These are phyloP conservation scores for Mimachlamys varia DNA, from an alignment of 2,888 invertebrate species.

Conservation along the genomic window DNA sequence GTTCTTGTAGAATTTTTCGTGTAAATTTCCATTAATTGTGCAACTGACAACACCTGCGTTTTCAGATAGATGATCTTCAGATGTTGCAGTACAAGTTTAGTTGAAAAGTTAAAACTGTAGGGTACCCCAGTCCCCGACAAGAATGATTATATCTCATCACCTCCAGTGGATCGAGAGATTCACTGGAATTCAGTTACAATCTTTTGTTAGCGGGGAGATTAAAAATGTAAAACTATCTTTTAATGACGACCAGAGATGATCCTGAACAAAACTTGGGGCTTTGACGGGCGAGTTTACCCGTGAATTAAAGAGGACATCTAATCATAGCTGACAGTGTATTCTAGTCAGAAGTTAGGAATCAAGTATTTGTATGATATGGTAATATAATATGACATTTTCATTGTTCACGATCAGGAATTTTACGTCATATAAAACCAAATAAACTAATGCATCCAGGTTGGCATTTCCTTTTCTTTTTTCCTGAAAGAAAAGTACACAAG, in stretches of 20 bases:
- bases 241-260: neutral
- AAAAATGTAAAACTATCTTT: slow-evolving; percentile 25
- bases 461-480: neutral
- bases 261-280: neutral
- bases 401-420: neutral
- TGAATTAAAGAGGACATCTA: neutral
- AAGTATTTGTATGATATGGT: neutral
- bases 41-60: neutral
- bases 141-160: neutral
- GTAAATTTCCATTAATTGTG: neutral
- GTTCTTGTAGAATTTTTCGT: neutral
- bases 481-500: neutral
- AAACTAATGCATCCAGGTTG: neutral
- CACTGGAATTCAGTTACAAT: neutral
- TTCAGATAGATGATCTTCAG: neutral
- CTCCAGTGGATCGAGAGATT: neutral
- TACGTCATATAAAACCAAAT: neutral
- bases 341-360: neutral
- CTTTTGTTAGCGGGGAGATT: neutral
- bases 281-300: neutral
- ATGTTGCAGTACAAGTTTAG: neutral
- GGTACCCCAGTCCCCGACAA: neutral
- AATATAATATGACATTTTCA: neutral
- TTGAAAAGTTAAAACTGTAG: neutral
- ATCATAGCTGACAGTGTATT: neutral